Conservation (phyloP, 2,113 vertebrate species). For the Cololabis saira region DNA sequence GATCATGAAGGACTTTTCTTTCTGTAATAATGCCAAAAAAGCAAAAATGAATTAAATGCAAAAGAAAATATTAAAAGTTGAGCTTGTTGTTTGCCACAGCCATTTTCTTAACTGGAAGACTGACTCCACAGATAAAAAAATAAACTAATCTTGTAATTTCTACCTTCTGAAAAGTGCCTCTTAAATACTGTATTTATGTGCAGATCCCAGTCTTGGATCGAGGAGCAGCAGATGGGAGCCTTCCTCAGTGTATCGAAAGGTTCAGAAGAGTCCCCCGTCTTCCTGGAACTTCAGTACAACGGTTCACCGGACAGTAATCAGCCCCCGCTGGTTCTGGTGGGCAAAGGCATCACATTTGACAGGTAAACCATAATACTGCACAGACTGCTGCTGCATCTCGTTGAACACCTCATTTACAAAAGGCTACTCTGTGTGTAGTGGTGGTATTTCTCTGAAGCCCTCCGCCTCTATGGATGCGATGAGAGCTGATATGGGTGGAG, state of each 20-base stretch:
- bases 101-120: too few species aligned
- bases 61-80: too few species aligned
- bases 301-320: constrained; percentile 80
- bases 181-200: neutral
- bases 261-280: constrained; percentile 93
- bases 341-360: constrained; percentile 98
- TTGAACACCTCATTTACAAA: neutral
- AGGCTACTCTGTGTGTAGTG: constrained; percentile 73
- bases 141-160: too few species aligned
- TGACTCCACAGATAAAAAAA: too few species aligned
- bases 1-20: too few species aligned
- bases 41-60: too few species aligned
- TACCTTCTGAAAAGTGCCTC: too few species aligned
- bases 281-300: constrained; percentile 93
- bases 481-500: constrained; percentile 98
- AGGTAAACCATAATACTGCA: constrained; percentile 79
- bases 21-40: too few species aligned
- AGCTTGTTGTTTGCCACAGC: too few species aligned
- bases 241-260: constrained; percentile 96
- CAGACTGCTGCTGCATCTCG: neutral
- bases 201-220: constrained; percentile 91
- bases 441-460: constrained; percentile 96
- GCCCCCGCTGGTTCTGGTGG: constrained; percentile 89
- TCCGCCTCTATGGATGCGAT: constrained; percentile 94
- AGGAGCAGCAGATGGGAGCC: constrained; percentile 91